Conservation (phyloP, 2,888 invertebrate genomes). For the Chrysolina haemoptera region DNA sequence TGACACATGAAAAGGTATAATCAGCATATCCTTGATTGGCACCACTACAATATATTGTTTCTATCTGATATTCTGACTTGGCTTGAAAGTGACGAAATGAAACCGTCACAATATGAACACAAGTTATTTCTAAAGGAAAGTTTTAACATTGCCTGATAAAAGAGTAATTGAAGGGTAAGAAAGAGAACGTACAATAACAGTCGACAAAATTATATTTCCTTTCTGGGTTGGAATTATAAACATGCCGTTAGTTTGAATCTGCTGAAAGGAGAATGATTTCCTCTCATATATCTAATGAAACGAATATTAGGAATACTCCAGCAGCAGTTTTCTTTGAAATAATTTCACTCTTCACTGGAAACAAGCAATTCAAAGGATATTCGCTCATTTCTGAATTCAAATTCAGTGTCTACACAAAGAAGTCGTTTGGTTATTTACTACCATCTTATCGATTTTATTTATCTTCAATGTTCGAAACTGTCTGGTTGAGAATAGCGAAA, state of each 20-base stretch:
- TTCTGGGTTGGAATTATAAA: no score
- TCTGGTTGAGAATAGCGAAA: background rate
- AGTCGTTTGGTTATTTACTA: slow-evolving; percentile 30
- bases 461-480: slow-evolving; percentile 45
- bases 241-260: background rate
- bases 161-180: no score
- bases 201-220: no score
- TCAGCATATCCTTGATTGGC: no score
- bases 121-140: no score
- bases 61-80: no score
- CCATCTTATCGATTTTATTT: slow-evolving; percentile 52
- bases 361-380: slow-evolving; percentile 1
- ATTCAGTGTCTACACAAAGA: background rate
- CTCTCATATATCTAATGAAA: background rate
- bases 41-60: no score
- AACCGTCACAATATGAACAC: no score
- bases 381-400: background rate
- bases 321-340: slow-evolving; percentile 5
- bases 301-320: background rate
- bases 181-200: no score
- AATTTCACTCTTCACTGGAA: background rate
- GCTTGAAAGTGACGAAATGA: no score
- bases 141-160: no score
- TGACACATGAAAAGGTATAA: no score
- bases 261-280: background rate